Percentiles rank a stretch among this genome's conserved stretches.
phyloP scores from a whole-genome alignment of 1,140 invertebrate genomes.

The Aphelinus certus region DNA sequence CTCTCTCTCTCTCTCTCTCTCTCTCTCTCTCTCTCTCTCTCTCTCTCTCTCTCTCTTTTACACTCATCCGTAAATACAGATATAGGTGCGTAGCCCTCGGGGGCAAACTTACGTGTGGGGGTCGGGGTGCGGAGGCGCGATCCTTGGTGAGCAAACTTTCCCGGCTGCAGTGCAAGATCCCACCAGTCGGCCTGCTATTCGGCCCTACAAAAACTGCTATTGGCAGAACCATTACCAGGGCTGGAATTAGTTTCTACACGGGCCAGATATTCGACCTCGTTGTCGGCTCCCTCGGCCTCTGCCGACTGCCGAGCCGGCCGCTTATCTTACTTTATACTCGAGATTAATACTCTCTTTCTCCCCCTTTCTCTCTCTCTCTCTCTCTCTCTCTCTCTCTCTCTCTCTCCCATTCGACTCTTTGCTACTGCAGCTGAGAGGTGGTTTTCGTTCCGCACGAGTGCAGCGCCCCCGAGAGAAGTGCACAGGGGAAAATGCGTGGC shows the following conservation, averaged over 20 bases:
- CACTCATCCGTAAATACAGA: neutral
- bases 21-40: neutral
- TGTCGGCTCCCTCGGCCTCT: constrained; percentile 12
- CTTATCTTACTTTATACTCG: constrained; percentile 53
- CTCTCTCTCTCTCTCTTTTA: neutral
- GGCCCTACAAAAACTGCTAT: constrained; percentile 52
- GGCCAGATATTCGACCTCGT: constrained; percentile 41
- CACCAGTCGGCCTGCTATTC: constrained; percentile 45
- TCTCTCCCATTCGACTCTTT: neutral
- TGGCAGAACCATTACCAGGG: constrained; percentile 54
- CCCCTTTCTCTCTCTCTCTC: constrained; percentile 4
- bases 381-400: constrained; percentile 7
- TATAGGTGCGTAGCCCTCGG: neutral
- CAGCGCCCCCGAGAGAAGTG: too few species aligned
- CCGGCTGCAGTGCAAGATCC: constrained; percentile 23
- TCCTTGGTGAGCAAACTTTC: constrained; percentile 25
- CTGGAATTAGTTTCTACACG: constrained; percentile 52
- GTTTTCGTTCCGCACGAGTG: too few species aligned
- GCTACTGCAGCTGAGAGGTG: neutral
- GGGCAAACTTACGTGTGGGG: too few species aligned
- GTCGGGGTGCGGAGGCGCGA: neutral
- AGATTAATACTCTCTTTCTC: constrained; percentile 46
- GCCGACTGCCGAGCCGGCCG: constrained; percentile 36
- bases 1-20: too few species aligned
- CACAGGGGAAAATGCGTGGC: too few species aligned